Evolutionary conservation across 1,140 invertebrate genomes (phyloP).

Genomic region (Hyphantria cunea): DNA sequence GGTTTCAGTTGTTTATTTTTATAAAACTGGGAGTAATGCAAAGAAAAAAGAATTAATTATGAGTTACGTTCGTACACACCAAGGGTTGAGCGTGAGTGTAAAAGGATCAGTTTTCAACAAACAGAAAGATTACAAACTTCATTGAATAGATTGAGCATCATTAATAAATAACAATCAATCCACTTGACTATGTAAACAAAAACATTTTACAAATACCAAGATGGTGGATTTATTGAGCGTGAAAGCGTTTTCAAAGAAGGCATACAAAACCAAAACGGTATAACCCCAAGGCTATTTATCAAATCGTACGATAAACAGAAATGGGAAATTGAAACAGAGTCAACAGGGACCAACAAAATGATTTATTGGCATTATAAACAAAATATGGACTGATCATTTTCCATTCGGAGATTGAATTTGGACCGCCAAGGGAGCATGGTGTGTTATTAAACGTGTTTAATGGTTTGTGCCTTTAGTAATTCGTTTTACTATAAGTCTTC

Average conservation of each 20-base stretch:
- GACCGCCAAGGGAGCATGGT: slow-evolving; percentile 46
- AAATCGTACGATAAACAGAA: slow-evolving; percentile 75
- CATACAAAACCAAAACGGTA: slow-evolving; percentile 27
- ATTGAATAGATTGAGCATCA: slow-evolving; percentile 32
- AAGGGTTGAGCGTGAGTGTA: too few species aligned
- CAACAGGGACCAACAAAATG: slow-evolving; percentile 68
- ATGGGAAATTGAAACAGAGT: slow-evolving; percentile 78
- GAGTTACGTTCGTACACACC: too few species aligned
- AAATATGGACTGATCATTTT: slow-evolving; percentile 77
- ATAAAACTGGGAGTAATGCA: too few species aligned
- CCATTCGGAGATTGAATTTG: slow-evolving; percentile 66
- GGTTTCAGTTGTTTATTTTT: too few species aligned
- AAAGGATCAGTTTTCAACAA: neutral
- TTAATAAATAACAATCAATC: slow-evolving; percentile 62
- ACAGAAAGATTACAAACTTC: slow-evolving; percentile 19
- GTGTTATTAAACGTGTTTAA: slow-evolving; percentile 35
- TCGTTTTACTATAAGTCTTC: slow-evolving; percentile 6
- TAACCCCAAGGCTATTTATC: slow-evolving; percentile 70
- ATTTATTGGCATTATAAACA: slow-evolving; percentile 78
- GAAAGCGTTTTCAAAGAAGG: slow-evolving; percentile 40
- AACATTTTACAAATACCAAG: slow-evolving; percentile 70
- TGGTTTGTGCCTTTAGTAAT: slow-evolving; percentile 25
- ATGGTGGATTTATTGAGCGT: slow-evolving; percentile 74
- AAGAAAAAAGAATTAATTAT: too few species aligned
- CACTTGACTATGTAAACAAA: slow-evolving; percentile 54